Evolutionary conservation across 2,797 vertebrate species (phyloP), one percentile per base, ranked within the genome.

Genomic region (Sphenodon punctatus): DNA sequence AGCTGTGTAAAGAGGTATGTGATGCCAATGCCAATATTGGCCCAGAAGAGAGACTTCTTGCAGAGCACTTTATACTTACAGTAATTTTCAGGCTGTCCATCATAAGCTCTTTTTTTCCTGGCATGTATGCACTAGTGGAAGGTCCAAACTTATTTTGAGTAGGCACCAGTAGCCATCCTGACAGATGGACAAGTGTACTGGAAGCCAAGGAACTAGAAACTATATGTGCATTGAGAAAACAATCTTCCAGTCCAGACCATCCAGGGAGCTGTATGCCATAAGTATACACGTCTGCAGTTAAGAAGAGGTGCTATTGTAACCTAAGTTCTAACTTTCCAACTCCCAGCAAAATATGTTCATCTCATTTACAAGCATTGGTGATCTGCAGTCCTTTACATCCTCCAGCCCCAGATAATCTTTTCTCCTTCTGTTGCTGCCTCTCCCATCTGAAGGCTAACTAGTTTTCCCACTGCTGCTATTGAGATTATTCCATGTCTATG

Each of bases 121-220:
- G 56, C 58, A 73, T 78, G 67, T 70, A 17, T 91, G 77, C 58
- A 41, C 58, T 79, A 66, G 68, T 82, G 39, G 87, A 58, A 86
- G 85, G 88, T 89, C 79, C 83, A 89, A 27, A 68, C 69, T 91
- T 94, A 92, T 93, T 93, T 90, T 88, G 80, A 89, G 75, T 74
- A 80, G 76, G 63, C 88, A 76, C 48, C 4, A 3, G 79, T 85
- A 90, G 65, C 80, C 80, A 17, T 84, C 65, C 2, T 81, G 83
- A 89, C 87, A 89, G 83, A 89, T 91, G 77, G 81, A 84, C 82
- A 81, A 82, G 83, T 84, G 87, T 84, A 65, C 67, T 85, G 65
- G 87, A 89, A 88, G 81, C 53, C 66, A 92, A 91, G 86, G 69
- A 80, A 3, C 84, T 80, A 71, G 86, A 88, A 91, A 74, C 82